A percentile compares a stretch with the other conserved stretches of the same genome.
These are phyloP conservation scores for Halcyon senegalensis DNA, from an alignment of 2,113 vertebrate species.

Conservation along the genomic window DNA sequence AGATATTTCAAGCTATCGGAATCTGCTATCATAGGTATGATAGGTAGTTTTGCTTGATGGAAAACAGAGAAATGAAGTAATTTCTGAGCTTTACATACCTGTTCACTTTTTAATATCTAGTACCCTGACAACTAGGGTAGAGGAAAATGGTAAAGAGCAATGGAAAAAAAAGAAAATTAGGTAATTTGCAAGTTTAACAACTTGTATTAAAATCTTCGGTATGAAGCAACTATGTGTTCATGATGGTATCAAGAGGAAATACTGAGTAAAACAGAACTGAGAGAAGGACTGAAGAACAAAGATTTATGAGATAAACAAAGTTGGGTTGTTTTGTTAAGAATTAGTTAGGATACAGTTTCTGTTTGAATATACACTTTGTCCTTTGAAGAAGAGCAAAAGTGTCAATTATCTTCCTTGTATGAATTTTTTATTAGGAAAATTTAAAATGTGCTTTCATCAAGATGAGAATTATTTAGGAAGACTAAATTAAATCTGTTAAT, in stretches of 20 bases:
- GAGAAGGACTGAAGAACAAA: background rate
- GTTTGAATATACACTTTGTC: background rate
- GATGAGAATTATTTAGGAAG: background rate
- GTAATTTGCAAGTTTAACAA: background rate
- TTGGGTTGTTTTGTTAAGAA: background rate
- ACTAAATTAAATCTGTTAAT: background rate
- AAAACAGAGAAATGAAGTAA: background rate
- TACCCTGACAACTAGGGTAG: background rate
- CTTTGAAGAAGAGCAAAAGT: background rate
- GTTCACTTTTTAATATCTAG: background rate
- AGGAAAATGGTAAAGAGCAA: background rate
- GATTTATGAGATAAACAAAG: background rate
- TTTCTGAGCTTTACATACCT: background rate
- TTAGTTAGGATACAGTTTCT: background rate
- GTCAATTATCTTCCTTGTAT: background rate
- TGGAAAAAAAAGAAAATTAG: background rate
- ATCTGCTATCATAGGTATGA: conserved; percentile 77
- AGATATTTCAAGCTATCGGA: conserved; percentile 72
- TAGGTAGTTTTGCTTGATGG: background rate
- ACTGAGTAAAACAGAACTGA: background rate
- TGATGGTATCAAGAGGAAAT: background rate
- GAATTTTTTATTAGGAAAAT: background rate
- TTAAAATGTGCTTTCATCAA: background rate
- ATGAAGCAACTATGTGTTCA: background rate
- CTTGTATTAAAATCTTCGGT: background rate